Conservation (phyloP, 1,140 invertebrate species). For the Goniozus legneri region DNA sequence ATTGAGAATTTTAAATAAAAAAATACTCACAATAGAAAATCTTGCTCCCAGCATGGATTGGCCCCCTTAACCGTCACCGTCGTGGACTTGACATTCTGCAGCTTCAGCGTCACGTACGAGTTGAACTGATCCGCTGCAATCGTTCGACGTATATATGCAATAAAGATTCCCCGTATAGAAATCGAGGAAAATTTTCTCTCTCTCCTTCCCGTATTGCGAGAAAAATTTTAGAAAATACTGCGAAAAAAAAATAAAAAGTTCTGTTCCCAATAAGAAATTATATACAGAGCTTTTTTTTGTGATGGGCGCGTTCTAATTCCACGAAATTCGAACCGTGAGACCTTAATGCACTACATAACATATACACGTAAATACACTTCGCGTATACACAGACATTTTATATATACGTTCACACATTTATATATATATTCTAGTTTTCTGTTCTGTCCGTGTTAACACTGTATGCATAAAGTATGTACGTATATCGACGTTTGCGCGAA, state of each 20-base stretch:
- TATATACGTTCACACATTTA: too few relatives aligned
- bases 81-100: slow-evolving; percentile 97
- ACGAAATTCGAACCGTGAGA: too few relatives aligned
- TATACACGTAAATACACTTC: too few relatives aligned
- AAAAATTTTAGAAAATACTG: too few relatives aligned
- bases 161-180: neutral
- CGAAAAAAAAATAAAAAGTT: neutral
- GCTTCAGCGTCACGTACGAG: slow-evolving; percentile 92
- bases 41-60: slow-evolving; percentile 95
- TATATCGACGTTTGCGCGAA: too few relatives aligned
- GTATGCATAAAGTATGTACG: too few relatives aligned
- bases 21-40: slow-evolving; percentile 96
- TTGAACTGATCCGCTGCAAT: slow-evolving; percentile 76
- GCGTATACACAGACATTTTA: too few relatives aligned
- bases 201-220: too few relatives aligned
- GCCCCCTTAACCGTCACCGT: slow-evolving; percentile 94
- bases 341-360: too few relatives aligned
- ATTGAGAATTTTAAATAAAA: neutral
- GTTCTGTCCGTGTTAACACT: too few relatives aligned
- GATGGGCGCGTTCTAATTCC: too few relatives aligned
- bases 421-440: too few relatives aligned
- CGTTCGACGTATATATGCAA: neutral
- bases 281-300: neutral
- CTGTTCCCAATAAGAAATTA: neutral
- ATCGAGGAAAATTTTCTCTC: neutral